phyloP scores from a whole-genome alignment of 2,888 invertebrate species.

The Parascotia fuliginaria region DNA sequence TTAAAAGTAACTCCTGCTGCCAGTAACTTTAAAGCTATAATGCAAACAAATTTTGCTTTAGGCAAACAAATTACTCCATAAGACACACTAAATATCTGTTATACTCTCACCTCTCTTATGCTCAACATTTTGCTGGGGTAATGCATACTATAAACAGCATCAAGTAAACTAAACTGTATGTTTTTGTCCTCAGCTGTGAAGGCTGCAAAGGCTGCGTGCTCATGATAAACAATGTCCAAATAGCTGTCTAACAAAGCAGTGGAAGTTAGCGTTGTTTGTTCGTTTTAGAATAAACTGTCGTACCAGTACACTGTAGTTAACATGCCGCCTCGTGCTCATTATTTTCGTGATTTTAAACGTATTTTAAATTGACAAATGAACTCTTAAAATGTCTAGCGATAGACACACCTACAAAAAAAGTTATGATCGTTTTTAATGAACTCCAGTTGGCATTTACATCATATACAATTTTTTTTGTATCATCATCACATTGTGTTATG shows the following conservation, averaged over 20 bases:
- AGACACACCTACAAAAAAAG: neutral
- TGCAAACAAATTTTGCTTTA: too few relatives aligned
- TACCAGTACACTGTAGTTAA: constrained; percentile 3
- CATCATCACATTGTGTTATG: constrained; percentile 5
- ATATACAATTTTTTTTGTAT: constrained; percentile 3
- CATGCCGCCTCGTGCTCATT: constrained; percentile 3
- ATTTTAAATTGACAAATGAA: constrained; percentile 14
- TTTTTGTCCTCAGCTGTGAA: constrained; percentile 71
- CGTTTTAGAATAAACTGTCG: constrained; percentile 73
- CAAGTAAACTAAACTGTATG: too few relatives aligned
- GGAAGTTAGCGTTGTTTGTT: constrained; percentile 56
- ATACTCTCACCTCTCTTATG: too few relatives aligned
- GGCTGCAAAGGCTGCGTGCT: constrained; percentile 83
- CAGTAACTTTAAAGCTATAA: too few relatives aligned
- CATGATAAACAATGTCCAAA: constrained; percentile 62
- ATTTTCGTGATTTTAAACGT: neutral
- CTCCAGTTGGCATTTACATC: constrained; percentile 24
- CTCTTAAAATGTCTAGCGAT: constrained; percentile 8
- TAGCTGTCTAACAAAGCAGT: constrained; percentile 25
- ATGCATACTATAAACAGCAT: too few relatives aligned
- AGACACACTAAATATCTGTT: too few relatives aligned
- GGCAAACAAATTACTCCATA: too few relatives aligned
- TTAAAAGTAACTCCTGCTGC: too few relatives aligned
- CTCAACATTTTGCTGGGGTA: too few relatives aligned
- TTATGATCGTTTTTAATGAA: constrained; percentile 11